These are phyloP conservation scores for Holothuria glaberrima DNA, from an alignment of 35 echinoderm and acorn worm genomes.

Conservation along the genomic window DNA sequence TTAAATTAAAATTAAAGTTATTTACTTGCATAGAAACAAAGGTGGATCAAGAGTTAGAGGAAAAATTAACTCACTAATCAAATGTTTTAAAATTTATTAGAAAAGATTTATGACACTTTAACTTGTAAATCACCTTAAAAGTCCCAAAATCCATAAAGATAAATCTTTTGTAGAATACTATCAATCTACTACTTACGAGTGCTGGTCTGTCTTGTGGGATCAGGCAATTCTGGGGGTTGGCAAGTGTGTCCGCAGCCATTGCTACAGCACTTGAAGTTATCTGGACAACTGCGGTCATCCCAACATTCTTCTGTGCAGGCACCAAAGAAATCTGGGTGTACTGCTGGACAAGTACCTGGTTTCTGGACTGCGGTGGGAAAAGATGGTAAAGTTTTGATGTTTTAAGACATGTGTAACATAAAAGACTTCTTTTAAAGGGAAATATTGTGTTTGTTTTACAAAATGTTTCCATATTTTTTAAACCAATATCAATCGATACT, in stretches of 20 bases:
- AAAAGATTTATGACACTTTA: not conserved
- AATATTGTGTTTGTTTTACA: too few species aligned
- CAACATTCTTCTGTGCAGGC: conserved; percentile 68
- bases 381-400: too few species aligned
- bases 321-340: conserved; percentile 43
- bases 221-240: not conserved
- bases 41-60: too few species aligned
- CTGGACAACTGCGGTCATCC: conserved; percentile 67
- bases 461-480: too few species aligned
- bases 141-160: not conserved
- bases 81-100: not conserved
- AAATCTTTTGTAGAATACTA: not conserved
- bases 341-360: conserved; percentile 54
- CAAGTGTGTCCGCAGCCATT: conserved; percentile 86
- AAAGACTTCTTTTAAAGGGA: too few species aligned
- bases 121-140: not conserved
- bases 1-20: too few species aligned
- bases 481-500: too few species aligned
- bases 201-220: not conserved
- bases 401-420: too few species aligned
- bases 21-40: too few species aligned
- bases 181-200: not conserved
- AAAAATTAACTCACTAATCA: not conserved
- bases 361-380: conserved; percentile 36
- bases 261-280: conserved; percentile 85